These are phyloP conservation scores for Lasioglossum malachurum DNA, from an alignment of 2,888 invertebrate species.

Conservation along the genomic window DNA sequence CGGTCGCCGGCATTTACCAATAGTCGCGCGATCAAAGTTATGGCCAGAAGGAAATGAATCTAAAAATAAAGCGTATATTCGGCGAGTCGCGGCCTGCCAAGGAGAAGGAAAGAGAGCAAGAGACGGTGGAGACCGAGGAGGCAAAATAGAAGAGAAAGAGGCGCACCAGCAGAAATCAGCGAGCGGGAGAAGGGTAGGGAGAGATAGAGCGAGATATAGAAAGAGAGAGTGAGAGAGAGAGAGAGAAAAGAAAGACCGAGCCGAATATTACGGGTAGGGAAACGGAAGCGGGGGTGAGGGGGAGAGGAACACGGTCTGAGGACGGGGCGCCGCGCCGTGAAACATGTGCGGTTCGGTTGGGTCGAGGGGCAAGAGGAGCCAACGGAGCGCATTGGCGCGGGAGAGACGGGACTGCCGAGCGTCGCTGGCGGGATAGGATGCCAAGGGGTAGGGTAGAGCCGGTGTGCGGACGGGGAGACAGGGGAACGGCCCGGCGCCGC, in stretches of 20 bases:
- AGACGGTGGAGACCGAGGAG: constrained; percentile 18
- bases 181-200: not conserved
- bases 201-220: not conserved
- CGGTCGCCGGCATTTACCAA: constrained; percentile 63
- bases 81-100: constrained; percentile 74
- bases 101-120: constrained; percentile 53
- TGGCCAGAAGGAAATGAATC: constrained; percentile 79
- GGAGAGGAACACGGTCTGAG: constrained; percentile 46
- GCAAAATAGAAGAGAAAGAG: constrained; percentile 36
- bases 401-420: constrained; percentile 26
- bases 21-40: constrained; percentile 75
- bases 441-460: constrained; percentile 25
- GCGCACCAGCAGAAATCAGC: not conserved
- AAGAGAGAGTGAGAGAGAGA: not conserved
- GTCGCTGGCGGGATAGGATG: constrained; percentile 40
- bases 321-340: constrained; percentile 65
- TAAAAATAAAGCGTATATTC: constrained; percentile 80
- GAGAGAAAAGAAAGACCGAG: constrained; percentile 40
- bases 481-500: constrained; percentile 79
- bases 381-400: constrained; percentile 49
- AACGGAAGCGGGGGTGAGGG: constrained; percentile 27
- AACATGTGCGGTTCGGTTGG: constrained; percentile 65
- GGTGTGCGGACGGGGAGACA: constrained; percentile 37
- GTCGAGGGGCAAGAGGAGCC: constrained; percentile 24
- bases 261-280: constrained; percentile 13